phyloP scores from a whole-genome alignment of 1,140 invertebrate species.

The Heliconius eleuchia region DNA sequence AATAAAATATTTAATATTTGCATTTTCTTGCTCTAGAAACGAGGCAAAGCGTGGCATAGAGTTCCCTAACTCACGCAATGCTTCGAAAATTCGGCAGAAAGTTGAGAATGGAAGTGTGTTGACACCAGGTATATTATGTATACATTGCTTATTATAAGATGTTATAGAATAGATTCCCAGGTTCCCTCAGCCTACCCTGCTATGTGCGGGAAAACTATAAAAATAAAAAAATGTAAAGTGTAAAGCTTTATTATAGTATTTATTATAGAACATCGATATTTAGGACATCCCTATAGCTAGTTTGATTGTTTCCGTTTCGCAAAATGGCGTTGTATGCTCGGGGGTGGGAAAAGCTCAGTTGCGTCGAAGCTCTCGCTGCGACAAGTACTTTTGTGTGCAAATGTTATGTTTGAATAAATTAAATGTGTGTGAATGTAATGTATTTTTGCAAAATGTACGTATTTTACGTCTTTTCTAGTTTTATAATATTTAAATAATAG shows the following conservation, averaged over 20 bases:
- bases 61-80: too few relatives aligned
- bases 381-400: background rate
- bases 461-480: background rate
- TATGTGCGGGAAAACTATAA: background rate
- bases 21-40: too few relatives aligned
- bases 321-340: conserved; percentile 26
- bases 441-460: background rate
- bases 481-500: background rate
- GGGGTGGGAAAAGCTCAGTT: conserved; percentile 46
- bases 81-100: background rate
- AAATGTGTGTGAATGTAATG: background rate
- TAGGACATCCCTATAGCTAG: background rate
- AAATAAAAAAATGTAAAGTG: background rate
- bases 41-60: too few relatives aligned
- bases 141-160: too few relatives aligned
- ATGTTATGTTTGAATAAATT: background rate
- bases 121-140: background rate
- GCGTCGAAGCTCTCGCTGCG: conserved; percentile 26
- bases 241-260: background rate
- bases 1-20: too few relatives aligned
- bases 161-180: background rate
- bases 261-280: background rate
- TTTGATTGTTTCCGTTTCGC: conserved; percentile 2
- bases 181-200: background rate
- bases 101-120: background rate